Base-by-base conservation (phyloP, 2,797 vertebrate genomes). In the Tiaroga cobitis region DNA sequence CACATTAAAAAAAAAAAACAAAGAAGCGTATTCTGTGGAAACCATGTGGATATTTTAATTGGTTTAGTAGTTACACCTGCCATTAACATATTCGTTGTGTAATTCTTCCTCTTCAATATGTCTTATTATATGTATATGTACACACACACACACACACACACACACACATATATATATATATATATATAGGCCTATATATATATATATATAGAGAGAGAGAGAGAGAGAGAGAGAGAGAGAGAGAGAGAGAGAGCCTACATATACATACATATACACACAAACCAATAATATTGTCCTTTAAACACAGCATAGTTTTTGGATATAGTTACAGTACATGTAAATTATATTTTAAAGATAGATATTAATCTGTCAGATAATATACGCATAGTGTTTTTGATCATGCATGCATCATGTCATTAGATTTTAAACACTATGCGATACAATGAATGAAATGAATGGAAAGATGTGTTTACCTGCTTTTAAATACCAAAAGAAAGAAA, bases 1-100 rank as follows among this genome's bases (percentile, higher is more conserved):
- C 61, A 76, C 61, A 83, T 67, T 67, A 67, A 83, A 67, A 76
- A 43, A 67, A 76, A 43, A 29, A 67, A 15, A 83, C 67, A 51
- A 65, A 67, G 56, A 75, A 13, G 61, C 72, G 59, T 24, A 54
- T 29, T 51, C 32, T 26, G 59, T 39, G 32, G 16, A 51, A 54
- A 26, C 15, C 72, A 29, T 74, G 16, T 65, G 41, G 1, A n/a
- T 32, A 19, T 83, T 83, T 54, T 19, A 51, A 21, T 26, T 76
- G 59, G 29, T 65, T 75, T 49, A n/a, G 26, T 18, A 26, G 15
- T 49, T 63, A 63, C 8, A 61, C 24, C 18, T 59, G 26, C 32
- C 21, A 32, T 32, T 29, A 46, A 49, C 39, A 74, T 46, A 41
- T 61, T 19, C 37, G 5, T 18, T 34, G 51, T 34, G 46, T 0